phyloP scores from a whole-genome alignment of 2,797 vertebrate genomes.

The Onychomys arenicola region DNA sequence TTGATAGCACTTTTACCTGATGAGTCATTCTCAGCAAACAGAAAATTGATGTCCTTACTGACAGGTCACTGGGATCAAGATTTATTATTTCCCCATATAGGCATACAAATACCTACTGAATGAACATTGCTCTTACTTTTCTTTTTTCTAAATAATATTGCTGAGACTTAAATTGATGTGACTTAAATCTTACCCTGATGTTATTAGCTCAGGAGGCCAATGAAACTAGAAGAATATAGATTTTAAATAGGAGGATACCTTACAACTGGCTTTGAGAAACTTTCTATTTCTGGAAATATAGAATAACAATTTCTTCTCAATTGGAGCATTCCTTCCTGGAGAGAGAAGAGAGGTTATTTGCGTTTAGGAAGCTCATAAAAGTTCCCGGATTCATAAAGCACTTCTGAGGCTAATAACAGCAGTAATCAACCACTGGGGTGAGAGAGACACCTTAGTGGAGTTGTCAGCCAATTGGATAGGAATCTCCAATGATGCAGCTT shows the following conservation, averaged over 20 bases:
- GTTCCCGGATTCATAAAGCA: neutral
- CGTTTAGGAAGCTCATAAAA: neutral
- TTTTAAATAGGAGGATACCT: neutral
- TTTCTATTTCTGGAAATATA: neutral
- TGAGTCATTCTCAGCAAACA: neutral
- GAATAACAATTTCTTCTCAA: neutral
- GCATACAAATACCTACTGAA: neutral
- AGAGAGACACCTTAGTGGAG: neutral
- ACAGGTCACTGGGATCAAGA: neutral
- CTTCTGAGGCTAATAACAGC: neutral
- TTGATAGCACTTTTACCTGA: neutral
- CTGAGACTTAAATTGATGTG: neutral
- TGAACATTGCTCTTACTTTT: neutral
- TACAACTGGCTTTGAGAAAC: neutral
- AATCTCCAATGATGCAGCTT: neutral
- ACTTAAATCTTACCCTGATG: neutral
- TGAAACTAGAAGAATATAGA: neutral
- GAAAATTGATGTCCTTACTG: neutral
- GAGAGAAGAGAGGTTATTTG: neutral
- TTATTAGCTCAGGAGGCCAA: neutral
- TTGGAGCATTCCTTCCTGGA: neutral
- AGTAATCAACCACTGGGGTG: neutral
- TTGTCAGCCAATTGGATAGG: neutral
- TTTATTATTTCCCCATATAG: neutral
- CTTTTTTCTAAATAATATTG: neutral